Conservation (phyloP, 1,140 invertebrate species). For the Platyura marginata region DNA sequence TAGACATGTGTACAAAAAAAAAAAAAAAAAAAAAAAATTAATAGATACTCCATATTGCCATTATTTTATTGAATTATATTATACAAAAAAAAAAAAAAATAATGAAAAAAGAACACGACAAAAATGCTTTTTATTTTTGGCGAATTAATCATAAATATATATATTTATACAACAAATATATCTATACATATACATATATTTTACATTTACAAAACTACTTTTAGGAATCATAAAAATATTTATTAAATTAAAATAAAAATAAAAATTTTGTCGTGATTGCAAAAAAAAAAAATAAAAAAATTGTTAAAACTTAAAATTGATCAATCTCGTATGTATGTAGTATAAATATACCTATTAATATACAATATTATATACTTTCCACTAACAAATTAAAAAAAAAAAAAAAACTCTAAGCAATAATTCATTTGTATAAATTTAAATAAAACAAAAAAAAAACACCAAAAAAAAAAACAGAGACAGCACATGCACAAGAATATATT, state of each 20-base stretch:
- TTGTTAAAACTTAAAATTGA: not conserved
- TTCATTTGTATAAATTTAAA: too few relatives aligned
- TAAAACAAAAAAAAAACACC: too few relatives aligned
- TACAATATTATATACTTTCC: too few relatives aligned
- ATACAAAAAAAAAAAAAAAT: not conserved
- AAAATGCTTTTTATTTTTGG: constrained; percentile 4
- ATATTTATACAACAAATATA: not conserved
- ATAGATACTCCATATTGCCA: constrained; percentile 4
- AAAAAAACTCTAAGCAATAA: too few relatives aligned
- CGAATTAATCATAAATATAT: not conserved
- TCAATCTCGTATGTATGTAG: not conserved
- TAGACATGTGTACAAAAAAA: constrained; percentile 1
- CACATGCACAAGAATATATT: too few relatives aligned
- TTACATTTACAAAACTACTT: too few relatives aligned
- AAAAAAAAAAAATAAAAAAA: not conserved
- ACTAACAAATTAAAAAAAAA: too few relatives aligned
- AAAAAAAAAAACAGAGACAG: too few relatives aligned
- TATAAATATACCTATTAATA: too few relatives aligned
- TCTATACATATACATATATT: not conserved
- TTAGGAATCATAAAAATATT: too few relatives aligned
- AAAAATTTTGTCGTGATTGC: too few relatives aligned
- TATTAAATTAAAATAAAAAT: too few relatives aligned
- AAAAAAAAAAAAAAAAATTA: not conserved
- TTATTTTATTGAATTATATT: constrained; percentile 3
- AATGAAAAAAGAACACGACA: constrained; percentile 1